These are phyloP conservation scores for Pocillopora meandrina DNA, from an alignment of 92 coral and sea anemone species.

Conservation along the genomic window DNA sequence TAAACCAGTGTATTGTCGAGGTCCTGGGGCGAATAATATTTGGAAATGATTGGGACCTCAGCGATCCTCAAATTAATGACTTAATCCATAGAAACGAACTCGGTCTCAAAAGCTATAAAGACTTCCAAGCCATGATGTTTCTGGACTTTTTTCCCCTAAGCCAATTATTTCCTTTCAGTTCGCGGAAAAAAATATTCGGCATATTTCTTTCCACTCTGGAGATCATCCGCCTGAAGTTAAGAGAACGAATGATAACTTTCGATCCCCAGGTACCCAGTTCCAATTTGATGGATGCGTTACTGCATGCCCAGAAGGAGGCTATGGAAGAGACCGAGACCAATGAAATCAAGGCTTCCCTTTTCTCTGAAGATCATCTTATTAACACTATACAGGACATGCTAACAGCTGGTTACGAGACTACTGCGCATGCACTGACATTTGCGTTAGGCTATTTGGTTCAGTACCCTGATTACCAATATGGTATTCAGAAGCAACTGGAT, in stretches of 20 bases:
- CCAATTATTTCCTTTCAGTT: not conserved
- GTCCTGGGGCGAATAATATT: constrained; percentile 5
- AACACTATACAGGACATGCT: constrained; percentile 37
- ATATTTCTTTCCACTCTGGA: not conserved
- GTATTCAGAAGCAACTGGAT: constrained; percentile 31
- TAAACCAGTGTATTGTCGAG: not conserved
- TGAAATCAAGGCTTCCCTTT: constrained; percentile 18
- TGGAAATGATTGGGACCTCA: not conserved
- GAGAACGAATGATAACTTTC: constrained; percentile 7
- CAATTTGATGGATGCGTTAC: constrained; percentile 13
- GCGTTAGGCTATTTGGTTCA: constrained; percentile 28
- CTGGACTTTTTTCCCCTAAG: constrained; percentile 5
- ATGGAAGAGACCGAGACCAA: not conserved
- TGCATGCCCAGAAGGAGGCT: constrained; percentile 8
- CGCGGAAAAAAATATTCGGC: constrained; percentile 1
- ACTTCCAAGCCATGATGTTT: constrained; percentile 2
- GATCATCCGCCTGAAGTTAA: constrained; percentile 14
- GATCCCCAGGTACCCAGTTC: constrained; percentile 20
- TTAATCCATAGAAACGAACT: not conserved
- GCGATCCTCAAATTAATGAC: not conserved
- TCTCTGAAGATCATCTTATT: constrained; percentile 39
- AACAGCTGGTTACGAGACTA: constrained; percentile 48
- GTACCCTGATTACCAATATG: constrained; percentile 31
- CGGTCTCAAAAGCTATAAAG: not conserved
- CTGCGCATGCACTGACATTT: constrained; percentile 21